These are phyloP conservation scores for Listrodromus nycthemerus DNA, from an alignment of 2,888 invertebrate genomes.

Conservation along the genomic window DNA sequence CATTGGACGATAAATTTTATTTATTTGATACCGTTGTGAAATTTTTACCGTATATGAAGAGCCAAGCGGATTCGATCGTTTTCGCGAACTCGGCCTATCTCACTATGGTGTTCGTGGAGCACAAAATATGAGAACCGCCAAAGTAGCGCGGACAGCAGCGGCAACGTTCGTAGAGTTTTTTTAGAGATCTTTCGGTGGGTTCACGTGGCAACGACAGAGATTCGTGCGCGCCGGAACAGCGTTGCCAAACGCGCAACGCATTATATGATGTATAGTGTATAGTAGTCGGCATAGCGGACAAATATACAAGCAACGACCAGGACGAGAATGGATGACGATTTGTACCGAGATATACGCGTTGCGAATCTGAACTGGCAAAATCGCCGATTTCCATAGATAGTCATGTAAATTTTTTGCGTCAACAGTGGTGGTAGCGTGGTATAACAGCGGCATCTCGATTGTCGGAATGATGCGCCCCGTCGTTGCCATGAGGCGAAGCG, in stretches of 20 bases:
- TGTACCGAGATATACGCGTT: conserved; percentile 21
- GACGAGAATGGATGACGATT: conserved; percentile 1
- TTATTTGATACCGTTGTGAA: background rate
- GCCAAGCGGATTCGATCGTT: background rate
- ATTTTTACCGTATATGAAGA: background rate
- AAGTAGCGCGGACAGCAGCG: conserved; percentile 48
- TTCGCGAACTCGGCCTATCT: background rate
- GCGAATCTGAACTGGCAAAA: conserved; percentile 54
- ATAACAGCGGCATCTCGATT: conserved; percentile 12
- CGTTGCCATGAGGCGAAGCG: conserved; percentile 45
- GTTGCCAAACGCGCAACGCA: conserved; percentile 64
- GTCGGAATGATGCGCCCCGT: conserved; percentile 27
- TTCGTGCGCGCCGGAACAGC: conserved; percentile 63
- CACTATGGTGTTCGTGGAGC: background rate
- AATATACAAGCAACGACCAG: background rate
- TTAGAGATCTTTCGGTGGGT: conserved; percentile 68
- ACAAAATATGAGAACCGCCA: conserved; percentile 62
- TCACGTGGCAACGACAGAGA: conserved; percentile 72
- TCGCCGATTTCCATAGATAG: conserved; percentile 55
- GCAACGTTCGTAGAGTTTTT: conserved; percentile 61
- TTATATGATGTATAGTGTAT: background rate
- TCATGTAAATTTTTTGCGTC: conserved; percentile 56
- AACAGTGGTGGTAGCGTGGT: conserved; percentile 20
- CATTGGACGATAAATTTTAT: background rate
- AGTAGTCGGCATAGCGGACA: background rate